These are phyloP conservation scores for Euphydryas editha DNA, from an alignment of 2,888 invertebrate genomes.

Conservation along the genomic window DNA sequence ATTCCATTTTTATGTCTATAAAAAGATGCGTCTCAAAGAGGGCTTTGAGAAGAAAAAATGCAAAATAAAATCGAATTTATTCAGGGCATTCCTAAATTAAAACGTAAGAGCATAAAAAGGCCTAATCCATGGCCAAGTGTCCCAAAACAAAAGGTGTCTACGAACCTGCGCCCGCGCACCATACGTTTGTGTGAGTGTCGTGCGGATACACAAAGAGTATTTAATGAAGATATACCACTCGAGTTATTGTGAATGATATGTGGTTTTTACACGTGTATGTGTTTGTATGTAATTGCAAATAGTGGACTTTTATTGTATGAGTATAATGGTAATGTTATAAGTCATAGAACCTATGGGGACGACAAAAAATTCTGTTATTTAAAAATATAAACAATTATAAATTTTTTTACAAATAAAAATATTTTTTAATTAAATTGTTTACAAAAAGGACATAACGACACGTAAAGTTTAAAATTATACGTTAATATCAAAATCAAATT, in stretches of 20 bases:
- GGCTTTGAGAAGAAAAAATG: conserved; percentile 7
- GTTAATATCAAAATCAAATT: too few species aligned
- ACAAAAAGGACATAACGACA: too few species aligned
- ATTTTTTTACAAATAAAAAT: too few species aligned
- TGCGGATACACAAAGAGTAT: conserved; percentile 38
- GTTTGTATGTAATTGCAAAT: background rate
- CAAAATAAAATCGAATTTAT: conserved; percentile 33
- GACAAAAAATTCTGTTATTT: too few species aligned
- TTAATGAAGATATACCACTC: conserved; percentile 14
- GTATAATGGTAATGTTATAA: background rate
- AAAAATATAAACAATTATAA: too few species aligned
- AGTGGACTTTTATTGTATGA: too few species aligned
- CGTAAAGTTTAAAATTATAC: too few species aligned
- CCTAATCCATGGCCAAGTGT: conserved; percentile 56
- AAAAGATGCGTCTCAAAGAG: background rate
- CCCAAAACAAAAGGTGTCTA: conserved; percentile 68
- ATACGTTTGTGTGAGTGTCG: conserved; percentile 47
- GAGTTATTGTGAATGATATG: background rate
- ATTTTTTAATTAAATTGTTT: too few species aligned
- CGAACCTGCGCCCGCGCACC: conserved; percentile 56
- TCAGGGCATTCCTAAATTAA: conserved; percentile 34
- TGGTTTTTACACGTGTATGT: background rate
- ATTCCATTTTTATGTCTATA: background rate
- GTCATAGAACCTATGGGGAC: too few species aligned
- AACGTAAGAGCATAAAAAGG: conserved; percentile 49